A percentile compares a stretch with the other conserved stretches of the same genome.
Conservation (phyloP, 1,140 invertebrate species). For the Pseudomyrmex pallidus region DNA sequence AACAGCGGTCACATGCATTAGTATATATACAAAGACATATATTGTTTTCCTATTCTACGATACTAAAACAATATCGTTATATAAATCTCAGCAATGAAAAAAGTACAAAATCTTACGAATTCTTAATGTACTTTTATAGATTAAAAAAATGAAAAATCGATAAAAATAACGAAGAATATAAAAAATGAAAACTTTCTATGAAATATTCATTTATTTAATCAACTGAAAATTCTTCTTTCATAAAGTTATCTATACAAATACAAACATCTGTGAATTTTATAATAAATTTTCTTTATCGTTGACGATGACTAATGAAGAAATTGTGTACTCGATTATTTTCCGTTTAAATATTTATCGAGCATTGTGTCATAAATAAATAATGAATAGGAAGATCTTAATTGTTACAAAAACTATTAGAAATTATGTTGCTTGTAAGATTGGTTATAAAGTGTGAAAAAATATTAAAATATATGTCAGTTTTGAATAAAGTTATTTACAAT, state of each 20-base stretch:
- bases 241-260: not conserved
- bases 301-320: not conserved
- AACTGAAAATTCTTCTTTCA: not conserved
- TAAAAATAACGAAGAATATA: not conserved
- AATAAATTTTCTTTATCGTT: conserved; percentile 1
- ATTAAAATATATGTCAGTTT: not conserved
- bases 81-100: conserved; percentile 43
- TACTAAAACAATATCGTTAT: conserved; percentile 15
- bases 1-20: conserved; percentile 34
- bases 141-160: not conserved
- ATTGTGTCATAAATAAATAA: conserved; percentile 46
- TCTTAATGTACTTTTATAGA: too few species aligned
- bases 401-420: conserved; percentile 16
- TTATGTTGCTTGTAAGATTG: conserved; percentile 32
- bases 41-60: conserved; percentile 12
- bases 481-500: conserved; percentile 23
- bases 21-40: conserved; percentile 24
- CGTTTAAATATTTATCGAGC: not conserved
- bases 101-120: conserved; percentile 51
- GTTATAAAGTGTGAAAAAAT: conserved; percentile 17
- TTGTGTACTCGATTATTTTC: conserved; percentile 1
- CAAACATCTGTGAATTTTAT: conserved; percentile 1
- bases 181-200: not conserved
- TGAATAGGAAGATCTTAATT: conserved; percentile 22
- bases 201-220: too few species aligned